Percentiles rank a stretch among this genome's conserved stretches.
These are phyloP conservation scores for Eupithecia subumbrata DNA, from an alignment of 2,888 invertebrate genomes.

Conservation along the genomic window DNA sequence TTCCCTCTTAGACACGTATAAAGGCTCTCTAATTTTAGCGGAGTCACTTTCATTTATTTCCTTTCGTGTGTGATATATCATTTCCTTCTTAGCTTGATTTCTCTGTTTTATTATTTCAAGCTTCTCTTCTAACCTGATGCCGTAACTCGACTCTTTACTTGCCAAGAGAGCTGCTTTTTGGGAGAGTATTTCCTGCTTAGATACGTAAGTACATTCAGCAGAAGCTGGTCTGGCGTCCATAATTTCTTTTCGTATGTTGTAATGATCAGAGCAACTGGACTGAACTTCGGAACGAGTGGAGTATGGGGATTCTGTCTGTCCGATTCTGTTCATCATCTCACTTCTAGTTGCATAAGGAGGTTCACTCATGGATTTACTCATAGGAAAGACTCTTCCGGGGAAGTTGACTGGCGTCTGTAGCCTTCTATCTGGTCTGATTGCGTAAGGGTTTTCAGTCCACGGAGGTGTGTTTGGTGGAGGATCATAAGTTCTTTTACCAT, in stretches of 20 bases:
- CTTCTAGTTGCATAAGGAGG: conserved; percentile 76
- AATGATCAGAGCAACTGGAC: conserved; percentile 77
- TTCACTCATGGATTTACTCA: conserved; percentile 80
- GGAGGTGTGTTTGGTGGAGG: conserved; percentile 74
- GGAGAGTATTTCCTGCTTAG: conserved; percentile 79
- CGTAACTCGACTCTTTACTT: conserved; percentile 73
- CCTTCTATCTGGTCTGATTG: conserved; percentile 73
- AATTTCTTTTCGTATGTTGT: conserved; percentile 63
- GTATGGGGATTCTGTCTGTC: conserved; percentile 73
- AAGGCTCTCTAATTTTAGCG: conserved; percentile 74
- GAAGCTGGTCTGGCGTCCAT: conserved; percentile 72
- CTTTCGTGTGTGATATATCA: conserved; percentile 80
- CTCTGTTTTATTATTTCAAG: conserved; percentile 81
- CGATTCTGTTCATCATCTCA: conserved; percentile 75
- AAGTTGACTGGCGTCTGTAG: conserved; percentile 73
- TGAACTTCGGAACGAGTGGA: conserved; percentile 71
- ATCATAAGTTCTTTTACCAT: conserved; percentile 77
- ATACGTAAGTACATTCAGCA: conserved; percentile 79
- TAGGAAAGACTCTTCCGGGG: conserved; percentile 71
- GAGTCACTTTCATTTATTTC: conserved; percentile 79
- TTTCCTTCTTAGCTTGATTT: conserved; percentile 81
- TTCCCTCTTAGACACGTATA: conserved; percentile 81
- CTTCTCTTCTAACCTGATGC: conserved; percentile 75
- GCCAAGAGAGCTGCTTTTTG: conserved; percentile 80
- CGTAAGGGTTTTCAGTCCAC: conserved; percentile 75